Percentiles rank a stretch among this genome's conserved stretches.
Conservation (phyloP, 2,888 invertebrate species). For the Quadroppia sp. region DNA sequence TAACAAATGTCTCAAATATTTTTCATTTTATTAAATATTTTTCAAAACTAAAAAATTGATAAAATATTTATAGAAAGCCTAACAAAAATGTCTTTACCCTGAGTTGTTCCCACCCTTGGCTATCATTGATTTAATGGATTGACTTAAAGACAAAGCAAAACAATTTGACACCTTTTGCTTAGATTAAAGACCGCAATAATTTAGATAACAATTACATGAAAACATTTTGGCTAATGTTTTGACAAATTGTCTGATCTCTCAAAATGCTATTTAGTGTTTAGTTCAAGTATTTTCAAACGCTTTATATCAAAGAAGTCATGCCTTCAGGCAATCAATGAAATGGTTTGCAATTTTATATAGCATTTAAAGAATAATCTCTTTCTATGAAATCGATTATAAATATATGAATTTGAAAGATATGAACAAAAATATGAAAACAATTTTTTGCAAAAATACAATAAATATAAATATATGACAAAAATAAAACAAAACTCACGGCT, state of each 20-base stretch:
- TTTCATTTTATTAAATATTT: too few relatives aligned
- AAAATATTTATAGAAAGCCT: too few relatives aligned
- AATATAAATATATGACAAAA: background rate
- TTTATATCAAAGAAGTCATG: background rate
- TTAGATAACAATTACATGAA: conserved; percentile 4
- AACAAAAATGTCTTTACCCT: too few relatives aligned
- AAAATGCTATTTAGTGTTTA: background rate
- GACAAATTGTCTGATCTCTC: background rate
- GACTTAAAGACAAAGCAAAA: background rate
- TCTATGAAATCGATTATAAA: conserved; percentile 5
- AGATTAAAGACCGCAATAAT: conserved; percentile 31
- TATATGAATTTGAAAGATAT: background rate
- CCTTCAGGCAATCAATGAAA: too few relatives aligned
- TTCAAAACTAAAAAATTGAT: too few relatives aligned
- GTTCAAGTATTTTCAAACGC: background rate
- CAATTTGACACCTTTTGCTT: background rate
- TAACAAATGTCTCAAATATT: too few relatives aligned
- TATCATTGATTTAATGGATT: background rate
- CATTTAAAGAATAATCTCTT: background rate
- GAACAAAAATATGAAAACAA: background rate
- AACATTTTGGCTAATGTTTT: background rate
- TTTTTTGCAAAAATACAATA: background rate
- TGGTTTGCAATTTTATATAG: too few relatives aligned
- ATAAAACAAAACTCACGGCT: conserved; percentile 45
- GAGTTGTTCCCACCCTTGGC: too few relatives aligned